These are phyloP conservation scores for Peromyscus eremicus DNA, from an alignment of 2,797 vertebrate genomes.

Conservation along the genomic window DNA sequence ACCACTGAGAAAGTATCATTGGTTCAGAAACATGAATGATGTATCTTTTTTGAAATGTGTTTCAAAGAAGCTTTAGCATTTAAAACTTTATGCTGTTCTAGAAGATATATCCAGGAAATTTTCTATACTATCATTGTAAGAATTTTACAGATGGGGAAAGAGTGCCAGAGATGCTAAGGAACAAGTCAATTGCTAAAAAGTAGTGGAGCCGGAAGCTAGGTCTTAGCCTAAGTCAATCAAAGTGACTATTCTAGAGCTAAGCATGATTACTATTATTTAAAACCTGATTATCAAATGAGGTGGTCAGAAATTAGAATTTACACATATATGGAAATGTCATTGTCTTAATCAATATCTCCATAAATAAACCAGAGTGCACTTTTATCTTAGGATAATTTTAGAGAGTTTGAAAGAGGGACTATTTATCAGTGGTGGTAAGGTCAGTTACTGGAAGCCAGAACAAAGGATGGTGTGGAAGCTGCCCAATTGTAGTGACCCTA, in stretches of 20 bases:
- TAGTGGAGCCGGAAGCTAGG: not conserved
- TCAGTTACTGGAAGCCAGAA: not conserved
- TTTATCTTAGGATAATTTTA: conserved; percentile 16
- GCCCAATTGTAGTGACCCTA: not conserved
- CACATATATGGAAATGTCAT: not conserved
- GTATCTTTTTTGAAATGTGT: not conserved
- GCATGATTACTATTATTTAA: conserved; percentile 16
- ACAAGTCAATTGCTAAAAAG: conserved; percentile 32
- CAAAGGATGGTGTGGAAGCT: not conserved
- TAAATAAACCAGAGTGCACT: not conserved
- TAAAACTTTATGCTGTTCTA: not conserved
- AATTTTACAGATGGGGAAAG: conserved; percentile 39
- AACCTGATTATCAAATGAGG: not conserved
- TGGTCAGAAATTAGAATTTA: conserved; percentile 39
- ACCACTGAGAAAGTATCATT: not conserved
- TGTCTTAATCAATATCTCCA: not conserved
- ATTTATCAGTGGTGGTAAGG: not conserved
- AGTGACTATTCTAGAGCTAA: not conserved
- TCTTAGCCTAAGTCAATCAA: not conserved
- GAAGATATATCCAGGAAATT: not conserved
- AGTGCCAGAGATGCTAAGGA: not conserved
- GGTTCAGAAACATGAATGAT: conserved; percentile 12
- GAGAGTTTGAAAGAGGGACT: not conserved
- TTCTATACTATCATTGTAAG: not conserved
- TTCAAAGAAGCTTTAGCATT: not conserved